Evolutionary conservation across 2,113 vertebrate genomes (phyloP), one percentile per base, ranked within the genome.

Genomic region (Orcinus orca): DNA sequence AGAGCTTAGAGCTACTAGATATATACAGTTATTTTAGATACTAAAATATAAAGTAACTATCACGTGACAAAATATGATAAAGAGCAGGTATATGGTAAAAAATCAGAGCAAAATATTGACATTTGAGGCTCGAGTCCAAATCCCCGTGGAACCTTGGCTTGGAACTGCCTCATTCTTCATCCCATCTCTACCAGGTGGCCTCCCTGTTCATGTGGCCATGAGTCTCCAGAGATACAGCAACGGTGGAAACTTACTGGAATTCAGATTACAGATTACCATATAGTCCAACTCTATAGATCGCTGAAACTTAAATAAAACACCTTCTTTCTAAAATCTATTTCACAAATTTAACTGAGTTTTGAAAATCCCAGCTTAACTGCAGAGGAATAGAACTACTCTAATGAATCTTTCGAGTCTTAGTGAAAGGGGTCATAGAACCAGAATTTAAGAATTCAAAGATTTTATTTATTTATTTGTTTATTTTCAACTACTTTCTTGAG

Each of bases 291-390:
- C 38, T 47, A 73, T 11, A 29, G 17, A 53, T 88, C 44, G 67
- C 23, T 63, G 33, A 88, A 79, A 85, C 31, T 70, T 67, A 71
- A 70, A 60, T 74, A 50, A 76, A 82, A 62, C 26, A 67, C 8
- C 21, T 67, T 77, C 55, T 63, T 80, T 95, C 38, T 68, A 93
- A 86, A 76, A 88, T 79, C 62, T 36, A 63, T 50, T 88, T 79
- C 29, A 80, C 55, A 84, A 38, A 88, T 17, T 79, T 81, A 82
- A 91, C 41, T 87, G 68, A 41, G 18, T 93, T 93, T 58, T 95
- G 26, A 95, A 93, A 93, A 83, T 38, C 31, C 9, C 38, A 86
- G 80, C 2, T 26, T 25, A 74, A 73, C 47, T 79, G 29, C 47
- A 90, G 58, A 74, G 38, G 26, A 41, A 79, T 2, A 90, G 88